Evolutionary conservation across 2,888 invertebrate species (phyloP).

Genomic region (Anodontia alba): DNA sequence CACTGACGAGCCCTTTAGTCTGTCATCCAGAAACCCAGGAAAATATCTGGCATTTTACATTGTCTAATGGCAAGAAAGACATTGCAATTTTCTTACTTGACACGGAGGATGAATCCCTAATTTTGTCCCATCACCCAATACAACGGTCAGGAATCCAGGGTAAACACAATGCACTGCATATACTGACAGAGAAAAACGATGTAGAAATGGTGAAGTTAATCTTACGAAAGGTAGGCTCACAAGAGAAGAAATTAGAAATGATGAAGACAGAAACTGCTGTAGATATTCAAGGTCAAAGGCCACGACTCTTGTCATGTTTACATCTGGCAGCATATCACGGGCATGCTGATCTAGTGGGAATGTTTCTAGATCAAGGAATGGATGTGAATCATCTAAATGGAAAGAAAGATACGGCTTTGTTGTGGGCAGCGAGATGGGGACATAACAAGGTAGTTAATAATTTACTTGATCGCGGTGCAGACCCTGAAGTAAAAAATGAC

Average conservation of each 20-base stretch:
- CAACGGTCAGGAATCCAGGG: constrained; percentile 65
- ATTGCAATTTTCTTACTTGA: constrained; percentile 57
- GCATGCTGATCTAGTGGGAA: constrained; percentile 62
- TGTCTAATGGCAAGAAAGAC: constrained; percentile 59
- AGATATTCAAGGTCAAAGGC: constrained; percentile 81
- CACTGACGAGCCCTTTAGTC: not conserved
- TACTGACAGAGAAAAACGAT: constrained; percentile 74
- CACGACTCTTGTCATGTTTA: constrained; percentile 74
- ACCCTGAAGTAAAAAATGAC: constrained; percentile 78
- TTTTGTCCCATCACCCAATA: constrained; percentile 65
- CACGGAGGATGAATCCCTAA: constrained; percentile 46
- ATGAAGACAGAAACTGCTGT: constrained; percentile 72
- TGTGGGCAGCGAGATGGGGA: constrained; percentile 82
- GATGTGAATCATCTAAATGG: constrained; percentile 74
- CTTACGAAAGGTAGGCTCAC: constrained; percentile 39
- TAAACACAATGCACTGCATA: constrained; percentile 79
- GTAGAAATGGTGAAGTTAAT: constrained; percentile 65
- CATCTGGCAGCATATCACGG: constrained; percentile 78
- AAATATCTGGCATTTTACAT: constrained; percentile 72
- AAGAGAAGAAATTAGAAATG: constrained; percentile 39
- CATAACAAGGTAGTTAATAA: constrained; percentile 66
- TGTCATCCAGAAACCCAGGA: constrained; percentile 59
- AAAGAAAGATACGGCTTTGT: constrained; percentile 82
- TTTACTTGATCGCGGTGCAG: constrained; percentile 69
- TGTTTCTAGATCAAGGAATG: constrained; percentile 66